Base-by-base conservation (phyloP, 1,140 invertebrate species). In the Drosophila ogumai region DNA sequence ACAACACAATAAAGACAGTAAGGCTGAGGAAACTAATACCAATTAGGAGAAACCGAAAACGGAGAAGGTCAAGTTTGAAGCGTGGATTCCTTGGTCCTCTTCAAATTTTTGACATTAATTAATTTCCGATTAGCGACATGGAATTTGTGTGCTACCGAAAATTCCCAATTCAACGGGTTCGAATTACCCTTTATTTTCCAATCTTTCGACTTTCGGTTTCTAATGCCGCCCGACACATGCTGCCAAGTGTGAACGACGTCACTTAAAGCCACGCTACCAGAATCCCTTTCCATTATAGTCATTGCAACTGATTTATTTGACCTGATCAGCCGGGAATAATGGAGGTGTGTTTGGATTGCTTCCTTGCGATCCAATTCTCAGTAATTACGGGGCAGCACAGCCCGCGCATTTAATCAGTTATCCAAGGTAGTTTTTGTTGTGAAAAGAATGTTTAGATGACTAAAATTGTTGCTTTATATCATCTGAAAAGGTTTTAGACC, bases 141-240 rank as follows among this genome's bases (percentile, higher is more conserved):
- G 85, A 88, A 88, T 88, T 88, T 85, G 31, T 79, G 78, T 25
- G 85, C 85, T 88, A 88, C 85, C 58, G 85, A 85, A 88, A 59
- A 60, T 79, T 58, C 38, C 17, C n/a, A 44, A 31, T 25, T 43
- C 57, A 43, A 25, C 31, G 40, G 57, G 69, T 25, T 85, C 74
- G 49, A 74, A 50, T 90, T 87, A 84, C 84, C 40, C 38, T 49
- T 58, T 7, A n/a, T 57, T 64, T 49, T 54, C 34, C 17, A 41
- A 12, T 41, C 38, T 38, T 44, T 43, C 40, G 41, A 54, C 47
- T 52, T 68, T 44, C 12, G 12, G 5, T 64, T 69, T 81, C 86
- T 88, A 85, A 88, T 90, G 63, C 81, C 52, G 66, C 67, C 71
- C 78, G 81, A 88, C 85, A 88, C 85, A 78, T 84, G 68, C 77